phyloP scores from a whole-genome alignment of 2,797 vertebrate genomes.

The Taenioides sp. region DNA sequence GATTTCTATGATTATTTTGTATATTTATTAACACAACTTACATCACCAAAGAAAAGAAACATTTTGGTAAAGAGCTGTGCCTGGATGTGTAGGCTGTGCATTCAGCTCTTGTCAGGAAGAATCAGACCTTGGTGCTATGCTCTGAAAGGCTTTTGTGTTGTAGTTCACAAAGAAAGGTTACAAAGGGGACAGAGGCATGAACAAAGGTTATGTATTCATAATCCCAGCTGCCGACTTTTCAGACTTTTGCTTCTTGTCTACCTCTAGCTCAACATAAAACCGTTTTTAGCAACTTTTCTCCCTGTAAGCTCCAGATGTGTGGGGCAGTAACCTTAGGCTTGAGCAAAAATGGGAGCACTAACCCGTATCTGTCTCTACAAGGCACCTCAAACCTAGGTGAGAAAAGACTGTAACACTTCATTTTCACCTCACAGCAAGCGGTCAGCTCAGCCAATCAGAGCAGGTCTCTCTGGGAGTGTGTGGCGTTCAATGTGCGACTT shows the following conservation, averaged over 20 bases:
- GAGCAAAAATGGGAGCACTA: constrained; percentile 5
- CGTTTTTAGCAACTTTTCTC: neutral
- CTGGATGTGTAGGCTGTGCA: constrained; percentile 40
- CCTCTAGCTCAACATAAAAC: neutral
- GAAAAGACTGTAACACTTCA: neutral
- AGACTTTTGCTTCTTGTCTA: neutral
- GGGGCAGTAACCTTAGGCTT: constrained; percentile 6
- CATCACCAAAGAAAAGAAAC: constrained; percentile 21
- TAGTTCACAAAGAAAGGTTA: constrained; percentile 33
- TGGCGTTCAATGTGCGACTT: constrained; percentile 6
- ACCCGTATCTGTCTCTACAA: constrained; percentile 6
- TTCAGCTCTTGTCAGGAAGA: constrained; percentile 18
- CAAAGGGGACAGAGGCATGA: constrained; percentile 8
- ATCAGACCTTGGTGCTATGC: neutral
- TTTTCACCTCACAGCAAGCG: constrained; percentile 1
- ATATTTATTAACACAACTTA: neutral
- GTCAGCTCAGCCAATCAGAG: constrained; percentile 6
- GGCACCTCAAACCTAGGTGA: neutral
- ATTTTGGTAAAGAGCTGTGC: constrained; percentile 35
- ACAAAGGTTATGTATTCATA: constrained; percentile 36
- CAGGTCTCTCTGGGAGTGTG: constrained; percentile 7
- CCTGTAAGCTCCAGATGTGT: neutral
- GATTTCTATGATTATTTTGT: no score
- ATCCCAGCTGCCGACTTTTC: neutral
- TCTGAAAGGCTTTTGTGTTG: constrained; percentile 9